These are phyloP conservation scores for Ahaetulla prasina DNA, from an alignment of 2,113 vertebrate genomes.

Conservation along the genomic window DNA sequence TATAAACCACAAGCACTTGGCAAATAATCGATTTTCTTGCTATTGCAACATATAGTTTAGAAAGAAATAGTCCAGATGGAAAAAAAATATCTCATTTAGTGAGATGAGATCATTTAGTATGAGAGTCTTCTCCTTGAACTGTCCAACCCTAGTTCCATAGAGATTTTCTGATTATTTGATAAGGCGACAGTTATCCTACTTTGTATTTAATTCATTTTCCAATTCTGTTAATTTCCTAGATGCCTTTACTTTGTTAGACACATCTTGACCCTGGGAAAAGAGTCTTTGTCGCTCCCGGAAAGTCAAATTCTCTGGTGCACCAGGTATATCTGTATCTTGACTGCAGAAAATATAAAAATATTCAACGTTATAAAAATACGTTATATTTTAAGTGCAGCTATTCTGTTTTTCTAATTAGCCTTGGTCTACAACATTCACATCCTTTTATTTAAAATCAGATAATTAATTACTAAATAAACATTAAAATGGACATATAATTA, in stretches of 20 bases:
- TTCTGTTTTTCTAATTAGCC: neutral
- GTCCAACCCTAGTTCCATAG: slow-evolving; percentile 40
- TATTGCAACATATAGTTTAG: slow-evolving; percentile 69
- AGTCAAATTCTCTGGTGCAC: slow-evolving; percentile 88
- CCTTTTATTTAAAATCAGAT: neutral
- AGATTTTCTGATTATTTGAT: slow-evolving; percentile 44
- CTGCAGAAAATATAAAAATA: slow-evolving; percentile 52
- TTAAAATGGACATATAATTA: neutral
- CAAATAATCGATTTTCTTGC: slow-evolving; percentile 68
- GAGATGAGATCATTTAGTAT: slow-evolving; percentile 59
- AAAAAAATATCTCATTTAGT: slow-evolving; percentile 61
- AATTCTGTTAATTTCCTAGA: slow-evolving; percentile 95
- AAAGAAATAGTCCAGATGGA: slow-evolving; percentile 65
- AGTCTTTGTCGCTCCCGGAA: slow-evolving; percentile 97
- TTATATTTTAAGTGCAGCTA: neutral
- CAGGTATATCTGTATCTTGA: slow-evolving; percentile 82
- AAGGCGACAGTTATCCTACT: slow-evolving; percentile 69
- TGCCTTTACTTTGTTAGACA: slow-evolving; percentile 96
- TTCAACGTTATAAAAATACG: neutral
- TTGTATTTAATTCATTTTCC: slow-evolving; percentile 97
- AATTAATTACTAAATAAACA: neutral
- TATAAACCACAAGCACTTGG: slow-evolving; percentile 72
- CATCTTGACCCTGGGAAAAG: slow-evolving; percentile 96
- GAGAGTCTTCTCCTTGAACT: slow-evolving; percentile 52
- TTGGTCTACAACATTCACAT: neutral